Percentiles rank a stretch among this genome's conserved stretches.
These are phyloP conservation scores for Mechanitis mazaeus DNA, from an alignment of 2,888 invertebrate genomes.

Conservation along the genomic window DNA sequence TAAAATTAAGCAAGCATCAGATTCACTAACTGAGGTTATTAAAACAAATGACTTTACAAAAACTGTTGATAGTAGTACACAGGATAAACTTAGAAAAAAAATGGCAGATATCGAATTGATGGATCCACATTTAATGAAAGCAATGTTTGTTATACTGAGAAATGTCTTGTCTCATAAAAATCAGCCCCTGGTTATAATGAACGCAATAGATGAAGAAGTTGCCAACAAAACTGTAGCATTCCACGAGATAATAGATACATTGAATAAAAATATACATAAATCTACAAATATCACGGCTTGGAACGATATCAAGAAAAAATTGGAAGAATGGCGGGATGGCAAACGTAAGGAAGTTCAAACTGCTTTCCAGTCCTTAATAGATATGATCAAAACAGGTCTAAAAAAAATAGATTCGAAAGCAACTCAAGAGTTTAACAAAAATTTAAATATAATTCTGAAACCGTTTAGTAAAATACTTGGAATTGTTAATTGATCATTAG, in stretches of 20 bases:
- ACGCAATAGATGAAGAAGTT: constrained; percentile 18
- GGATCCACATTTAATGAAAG: constrained; percentile 18
- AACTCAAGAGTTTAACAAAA: neutral
- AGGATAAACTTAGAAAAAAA: constrained; percentile 22
- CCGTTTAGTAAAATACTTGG: neutral
- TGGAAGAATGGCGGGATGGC: constrained; percentile 32
- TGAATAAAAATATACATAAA: constrained; percentile 33
- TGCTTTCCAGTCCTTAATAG: constrained; percentile 11
- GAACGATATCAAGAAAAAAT: constrained; percentile 31
- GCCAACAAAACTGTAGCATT: constrained; percentile 37
- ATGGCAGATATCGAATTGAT: constrained; percentile 25
- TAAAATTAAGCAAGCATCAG: constrained; percentile 35
- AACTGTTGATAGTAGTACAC: constrained; percentile 26
- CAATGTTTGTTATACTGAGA: constrained; percentile 30
- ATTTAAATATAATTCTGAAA: neutral
- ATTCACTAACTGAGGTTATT: constrained; percentile 40
- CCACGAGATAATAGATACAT: constrained; percentile 37
- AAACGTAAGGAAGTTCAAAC: constrained; percentile 4
- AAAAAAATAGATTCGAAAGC: constrained; percentile 10
- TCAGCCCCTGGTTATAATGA: constrained; percentile 32
- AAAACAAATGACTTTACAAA: constrained; percentile 33
- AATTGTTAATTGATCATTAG: no score
- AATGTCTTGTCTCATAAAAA: constrained; percentile 36
- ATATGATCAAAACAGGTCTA: constrained; percentile 10
- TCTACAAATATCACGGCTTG: constrained; percentile 35